phyloP scores from a whole-genome alignment of 2,888 invertebrate species.

The Ctenicera cuprea region DNA sequence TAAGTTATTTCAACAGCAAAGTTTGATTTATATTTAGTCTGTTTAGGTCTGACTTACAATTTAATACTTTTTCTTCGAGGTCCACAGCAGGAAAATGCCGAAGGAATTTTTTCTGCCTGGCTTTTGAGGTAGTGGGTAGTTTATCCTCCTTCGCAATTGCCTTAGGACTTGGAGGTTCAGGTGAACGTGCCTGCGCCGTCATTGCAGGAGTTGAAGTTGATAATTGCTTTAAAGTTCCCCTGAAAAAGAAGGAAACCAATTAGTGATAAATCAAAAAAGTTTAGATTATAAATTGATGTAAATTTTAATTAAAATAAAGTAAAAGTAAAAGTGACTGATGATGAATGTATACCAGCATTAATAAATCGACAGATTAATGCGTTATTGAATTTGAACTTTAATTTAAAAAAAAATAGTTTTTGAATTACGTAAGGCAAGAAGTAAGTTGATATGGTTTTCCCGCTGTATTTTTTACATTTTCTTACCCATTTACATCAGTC shows the following conservation, averaged over 20 bases:
- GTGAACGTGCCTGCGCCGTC: constrained; percentile 68
- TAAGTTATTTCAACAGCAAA: no score
- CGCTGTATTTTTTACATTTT: neutral
- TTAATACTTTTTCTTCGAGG: constrained; percentile 89
- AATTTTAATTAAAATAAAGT: no score
- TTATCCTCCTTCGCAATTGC: constrained; percentile 66
- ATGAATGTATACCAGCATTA: no score
- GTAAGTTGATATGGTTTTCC: neutral
- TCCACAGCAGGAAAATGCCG: constrained; percentile 90
- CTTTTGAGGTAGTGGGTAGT: constrained; percentile 78
- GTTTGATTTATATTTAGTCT: no score
- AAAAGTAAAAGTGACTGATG: no score
- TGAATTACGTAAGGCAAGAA: no score
- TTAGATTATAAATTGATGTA: constrained; percentile 64
- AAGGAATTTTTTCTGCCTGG: constrained; percentile 92
- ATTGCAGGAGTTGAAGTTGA: constrained; percentile 76
- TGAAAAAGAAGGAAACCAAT: constrained; percentile 65
- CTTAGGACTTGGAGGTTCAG: constrained; percentile 57
- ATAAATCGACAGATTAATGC: no score
- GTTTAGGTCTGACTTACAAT: constrained; percentile 78
- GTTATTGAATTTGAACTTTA: no score
- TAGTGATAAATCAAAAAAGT: constrained; percentile 18
- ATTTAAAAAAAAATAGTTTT: no score
- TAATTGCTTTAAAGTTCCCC: constrained; percentile 77
- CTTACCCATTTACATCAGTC: constrained; percentile 67